These are phyloP conservation scores for Steinernema khuongi DNA, from an alignment of 1,140 invertebrate species.

Conservation along the genomic window DNA sequence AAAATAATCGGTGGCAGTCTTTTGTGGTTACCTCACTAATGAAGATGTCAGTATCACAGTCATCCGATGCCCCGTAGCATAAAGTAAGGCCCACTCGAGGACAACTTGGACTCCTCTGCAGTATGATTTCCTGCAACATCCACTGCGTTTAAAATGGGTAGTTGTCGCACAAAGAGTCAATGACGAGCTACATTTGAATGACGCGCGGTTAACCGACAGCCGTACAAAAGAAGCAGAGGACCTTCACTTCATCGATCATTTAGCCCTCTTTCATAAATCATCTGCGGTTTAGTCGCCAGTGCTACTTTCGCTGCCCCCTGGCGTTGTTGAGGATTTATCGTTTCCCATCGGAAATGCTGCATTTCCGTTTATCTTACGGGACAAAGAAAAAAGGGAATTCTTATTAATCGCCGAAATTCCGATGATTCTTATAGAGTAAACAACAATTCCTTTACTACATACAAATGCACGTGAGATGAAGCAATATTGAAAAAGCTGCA, in stretches of 20 bases:
- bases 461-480: too few species aligned
- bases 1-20: background rate
- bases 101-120: conserved; percentile 61
- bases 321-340: background rate
- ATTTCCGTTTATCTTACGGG: background rate
- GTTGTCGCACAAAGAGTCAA: too few species aligned
- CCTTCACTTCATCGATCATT: background rate
- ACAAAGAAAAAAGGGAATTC: background rate
- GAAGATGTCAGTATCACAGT: conserved; percentile 66
- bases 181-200: background rate
- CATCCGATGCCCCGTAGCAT: conserved; percentile 67
- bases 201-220: background rate
- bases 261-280: background rate
- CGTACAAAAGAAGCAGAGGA: background rate
- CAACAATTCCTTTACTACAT: too few species aligned
- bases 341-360: background rate
- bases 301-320: background rate
- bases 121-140: conserved; percentile 67
- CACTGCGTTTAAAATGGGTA: background rate
- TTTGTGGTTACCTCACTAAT: conserved; percentile 65
- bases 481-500: too few species aligned
- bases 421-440: too few species aligned
- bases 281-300: background rate
- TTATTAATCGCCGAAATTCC: background rate
- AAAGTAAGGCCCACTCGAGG: conserved; percentile 68